Conservation (phyloP, 2,113 vertebrate genomes). For the Corythaixoides concolor region DNA sequence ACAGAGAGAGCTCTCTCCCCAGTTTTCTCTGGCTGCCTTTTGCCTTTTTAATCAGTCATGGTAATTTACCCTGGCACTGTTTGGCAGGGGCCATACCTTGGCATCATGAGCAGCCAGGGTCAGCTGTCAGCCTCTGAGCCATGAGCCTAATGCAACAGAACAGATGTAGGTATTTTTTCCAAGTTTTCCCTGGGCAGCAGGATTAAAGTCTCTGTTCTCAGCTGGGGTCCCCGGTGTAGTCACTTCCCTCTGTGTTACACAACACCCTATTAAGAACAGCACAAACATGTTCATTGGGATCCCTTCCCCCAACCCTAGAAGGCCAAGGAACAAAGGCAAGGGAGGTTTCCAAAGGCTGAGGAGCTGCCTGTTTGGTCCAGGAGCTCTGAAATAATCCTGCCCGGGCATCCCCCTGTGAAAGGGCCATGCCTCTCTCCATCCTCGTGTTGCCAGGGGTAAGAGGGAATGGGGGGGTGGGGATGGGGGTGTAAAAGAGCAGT, state of each 20-base stretch:
- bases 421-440: neutral
- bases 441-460: neutral
- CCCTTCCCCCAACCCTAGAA: constrained; percentile 19
- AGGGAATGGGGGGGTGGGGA: neutral
- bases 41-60: constrained; percentile 48
- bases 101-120: constrained; percentile 62
- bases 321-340: neutral
- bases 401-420: neutral
- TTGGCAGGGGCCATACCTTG: constrained; percentile 36
- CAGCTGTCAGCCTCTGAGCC: constrained; percentile 67
- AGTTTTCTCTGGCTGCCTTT: constrained; percentile 43
- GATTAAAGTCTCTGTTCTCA: constrained; percentile 74
- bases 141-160: constrained; percentile 64
- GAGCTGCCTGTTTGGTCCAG: neutral
- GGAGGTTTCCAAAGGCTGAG: constrained; percentile 3
- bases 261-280: constrained; percentile 67
- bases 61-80: constrained; percentile 58
- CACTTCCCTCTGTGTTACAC: constrained; percentile 66
- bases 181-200: constrained; percentile 61
- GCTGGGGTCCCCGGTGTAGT: constrained; percentile 58
- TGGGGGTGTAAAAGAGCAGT: neutral
- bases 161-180: constrained; percentile 71
- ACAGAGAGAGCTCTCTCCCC: neutral
- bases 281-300: constrained; percentile 42
- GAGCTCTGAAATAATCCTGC: neutral